Evolutionary conservation across 35 echinoderm and acorn worm species (phyloP), one percentile per base, ranked within the genome.

Genomic region (Stichopus chloronotus): DNA sequence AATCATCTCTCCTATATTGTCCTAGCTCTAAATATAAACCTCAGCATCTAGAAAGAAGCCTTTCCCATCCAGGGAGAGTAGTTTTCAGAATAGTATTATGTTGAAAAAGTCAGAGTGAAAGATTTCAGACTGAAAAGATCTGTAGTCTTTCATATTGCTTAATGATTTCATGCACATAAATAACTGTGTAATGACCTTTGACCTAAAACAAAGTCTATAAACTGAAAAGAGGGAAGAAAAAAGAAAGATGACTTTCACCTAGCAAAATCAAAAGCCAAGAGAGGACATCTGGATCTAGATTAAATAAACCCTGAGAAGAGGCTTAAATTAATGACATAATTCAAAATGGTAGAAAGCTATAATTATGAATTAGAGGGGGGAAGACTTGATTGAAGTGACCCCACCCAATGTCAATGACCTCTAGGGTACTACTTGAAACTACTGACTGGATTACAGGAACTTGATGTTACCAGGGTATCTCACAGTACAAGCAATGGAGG

Each of bases 381-480:
- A 19, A 4, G 69, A 20, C 17, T n/a, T 20, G 5, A 19, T 74
- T 2, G 22, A 20, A 74, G 17, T 74, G 69, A 74, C 19, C 69
- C 69, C 69, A 74, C 69, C 69, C 17, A 20, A 74, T 19, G 69
- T 74, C 69, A 74, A 74, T 74, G 69, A 74, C 69, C 69, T 74
- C 11, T 74, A 74, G 69, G 61, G 19, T n/a, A 74, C 69, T 74
- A 74, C 17, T 74, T 65, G 11, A 65, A 8, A 74, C 17, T n/a
- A 74, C 30, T 1, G 30, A 43, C 30, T 43, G 30, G 30, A 43
- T 43, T 43, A 43, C 30, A 43, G 30, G 30, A 43, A 43, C 30
- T 43, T 43, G 0, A 43, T 43, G 30, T 43, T 43, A 43, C 30
- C 30, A 43, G 30, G 30, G 30, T 43, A 43, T 43, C 30, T 43